phyloP scores from a whole-genome alignment of 1,140 invertebrate genomes.

The Ceratitis capitata region DNA sequence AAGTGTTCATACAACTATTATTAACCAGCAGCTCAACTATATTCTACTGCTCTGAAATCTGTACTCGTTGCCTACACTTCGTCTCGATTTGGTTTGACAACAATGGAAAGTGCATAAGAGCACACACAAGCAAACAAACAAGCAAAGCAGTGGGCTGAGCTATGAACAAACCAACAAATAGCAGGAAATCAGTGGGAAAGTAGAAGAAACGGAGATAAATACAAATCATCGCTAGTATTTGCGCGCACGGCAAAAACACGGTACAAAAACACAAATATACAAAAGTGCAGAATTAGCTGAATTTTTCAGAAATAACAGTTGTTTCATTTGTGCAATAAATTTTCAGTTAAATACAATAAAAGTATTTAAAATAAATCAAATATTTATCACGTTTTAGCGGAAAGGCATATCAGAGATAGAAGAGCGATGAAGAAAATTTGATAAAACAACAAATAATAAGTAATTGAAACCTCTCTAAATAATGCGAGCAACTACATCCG shows the following conservation, averaged over 20 bases:
- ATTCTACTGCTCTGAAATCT: not conserved
- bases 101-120: conserved; percentile 19
- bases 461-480: not conserved
- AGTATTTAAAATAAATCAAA: too few relatives aligned
- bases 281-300: not conserved
- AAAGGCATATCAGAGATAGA: too few relatives aligned
- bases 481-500: too few relatives aligned
- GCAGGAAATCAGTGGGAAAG: not conserved
- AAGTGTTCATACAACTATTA: not conserved
- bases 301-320: not conserved
- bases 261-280: not conserved
- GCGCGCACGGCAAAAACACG: not conserved
- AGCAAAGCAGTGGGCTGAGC: too few relatives aligned
- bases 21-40: too few relatives aligned
- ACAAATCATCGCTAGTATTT: not conserved
- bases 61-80: not conserved
- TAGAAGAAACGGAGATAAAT: not conserved
- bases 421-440: not conserved
- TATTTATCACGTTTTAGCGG: too few relatives aligned
- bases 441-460: not conserved
- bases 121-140: not conserved
- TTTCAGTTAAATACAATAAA: not conserved
- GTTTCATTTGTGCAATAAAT: not conserved
- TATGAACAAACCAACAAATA: not conserved
- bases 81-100: not conserved